Percentiles rank a stretch among this genome's conserved stretches.
Evolutionary conservation across 2,797 vertebrate species (phyloP).

Genomic region (Lagocephalus sceleratus): DNA sequence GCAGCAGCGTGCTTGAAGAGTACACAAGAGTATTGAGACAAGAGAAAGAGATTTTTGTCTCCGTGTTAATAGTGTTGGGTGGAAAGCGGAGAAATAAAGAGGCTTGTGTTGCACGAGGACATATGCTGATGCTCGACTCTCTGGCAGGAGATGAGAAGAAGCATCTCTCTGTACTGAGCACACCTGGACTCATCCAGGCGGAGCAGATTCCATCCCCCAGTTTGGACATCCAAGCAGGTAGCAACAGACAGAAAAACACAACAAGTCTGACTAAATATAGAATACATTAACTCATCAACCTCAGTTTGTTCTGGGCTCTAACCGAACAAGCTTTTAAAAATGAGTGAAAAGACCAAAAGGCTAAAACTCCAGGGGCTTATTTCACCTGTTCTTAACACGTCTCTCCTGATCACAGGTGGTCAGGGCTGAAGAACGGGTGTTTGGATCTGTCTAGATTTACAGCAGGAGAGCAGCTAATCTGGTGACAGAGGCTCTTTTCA

Average conservation of each 20-base stretch:
- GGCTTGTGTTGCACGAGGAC: constrained; percentile 48
- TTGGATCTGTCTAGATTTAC: constrained; percentile 63
- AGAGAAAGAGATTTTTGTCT: constrained; percentile 49
- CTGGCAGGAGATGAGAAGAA: constrained; percentile 66
- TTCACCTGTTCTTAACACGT: constrained; percentile 30
- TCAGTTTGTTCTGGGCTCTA: constrained; percentile 41
- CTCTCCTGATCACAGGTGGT: too few relatives aligned
- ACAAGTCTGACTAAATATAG: constrained; percentile 26
- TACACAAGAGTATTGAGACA: constrained; percentile 16
- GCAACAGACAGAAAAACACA: constrained; percentile 16
- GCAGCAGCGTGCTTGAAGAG: constrained; percentile 42
- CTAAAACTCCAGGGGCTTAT: background rate
- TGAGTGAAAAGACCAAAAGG: constrained; percentile 6
- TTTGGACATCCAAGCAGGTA: constrained; percentile 25
- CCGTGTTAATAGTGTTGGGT: constrained; percentile 25
- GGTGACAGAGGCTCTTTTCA: constrained; percentile 84
- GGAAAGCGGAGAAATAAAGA: constrained; percentile 44
- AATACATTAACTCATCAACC: constrained; percentile 22
- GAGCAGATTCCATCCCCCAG: constrained; percentile 46
- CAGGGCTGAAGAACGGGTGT: constrained; percentile 9
- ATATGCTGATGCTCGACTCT: constrained; percentile 63
- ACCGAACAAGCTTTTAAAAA: too few relatives aligned
- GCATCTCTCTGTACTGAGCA: constrained; percentile 32
- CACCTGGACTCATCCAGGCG: constrained; percentile 59
- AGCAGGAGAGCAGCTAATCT: constrained; percentile 78